Evolutionary conservation across 2,888 invertebrate species (phyloP).

Genomic region (Hetaerina titia): DNA sequence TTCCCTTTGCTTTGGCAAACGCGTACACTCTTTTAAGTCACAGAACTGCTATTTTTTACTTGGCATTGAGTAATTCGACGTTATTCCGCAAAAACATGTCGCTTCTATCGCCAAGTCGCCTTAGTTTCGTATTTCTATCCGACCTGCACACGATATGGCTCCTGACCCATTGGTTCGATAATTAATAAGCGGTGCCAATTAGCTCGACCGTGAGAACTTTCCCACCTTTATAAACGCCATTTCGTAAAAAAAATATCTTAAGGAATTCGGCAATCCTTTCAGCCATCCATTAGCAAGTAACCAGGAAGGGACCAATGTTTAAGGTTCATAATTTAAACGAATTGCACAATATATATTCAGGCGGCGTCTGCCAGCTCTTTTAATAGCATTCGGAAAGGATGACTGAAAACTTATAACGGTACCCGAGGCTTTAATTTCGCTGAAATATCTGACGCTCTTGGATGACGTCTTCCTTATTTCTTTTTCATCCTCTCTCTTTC

Average conservation of each 20-base stretch:
- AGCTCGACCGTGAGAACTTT: constrained; percentile 26
- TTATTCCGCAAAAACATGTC: neutral
- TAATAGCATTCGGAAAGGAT: constrained; percentile 35
- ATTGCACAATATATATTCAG: constrained; percentile 35
- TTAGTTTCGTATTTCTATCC: neutral
- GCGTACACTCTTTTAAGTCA: no score
- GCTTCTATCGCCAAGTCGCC: neutral
- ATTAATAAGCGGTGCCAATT: constrained; percentile 27
- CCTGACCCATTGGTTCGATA: neutral
- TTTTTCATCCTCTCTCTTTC: constrained; percentile 23
- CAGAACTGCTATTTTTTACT: neutral
- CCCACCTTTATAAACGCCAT: constrained; percentile 16
- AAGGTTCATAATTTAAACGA: constrained; percentile 32
- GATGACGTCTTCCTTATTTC: constrained; percentile 12
- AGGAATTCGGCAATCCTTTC: constrained; percentile 38
- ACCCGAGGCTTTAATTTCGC: constrained; percentile 16
- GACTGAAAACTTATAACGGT: constrained; percentile 15
- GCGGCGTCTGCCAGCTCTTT: constrained; percentile 31
- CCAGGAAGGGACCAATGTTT: constrained; percentile 39
- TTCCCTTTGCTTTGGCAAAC: no score
- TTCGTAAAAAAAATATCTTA: neutral
- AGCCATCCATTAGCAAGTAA: constrained; percentile 39
- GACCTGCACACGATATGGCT: neutral
- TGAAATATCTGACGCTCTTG: constrained; percentile 26
- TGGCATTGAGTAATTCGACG: neutral